Percentiles rank a stretch among this genome's conserved stretches.
phyloP scores from a whole-genome alignment of 53 echinoderm and acorn worm genomes.

The Arbacia lixula region DNA sequence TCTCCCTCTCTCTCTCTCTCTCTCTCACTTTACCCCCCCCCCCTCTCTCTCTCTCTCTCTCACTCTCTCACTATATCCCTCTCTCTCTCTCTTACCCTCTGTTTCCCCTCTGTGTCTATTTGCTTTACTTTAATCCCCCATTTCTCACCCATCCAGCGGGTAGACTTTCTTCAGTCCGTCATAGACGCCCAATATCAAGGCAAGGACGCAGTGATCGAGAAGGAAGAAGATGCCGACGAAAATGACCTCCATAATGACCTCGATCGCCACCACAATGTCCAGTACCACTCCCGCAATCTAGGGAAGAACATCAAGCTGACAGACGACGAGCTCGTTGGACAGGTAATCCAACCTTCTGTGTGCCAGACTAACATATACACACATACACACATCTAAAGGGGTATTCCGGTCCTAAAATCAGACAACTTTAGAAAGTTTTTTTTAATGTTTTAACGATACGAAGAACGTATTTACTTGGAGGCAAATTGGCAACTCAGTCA shows the following conservation, averaged over 20 bases:
- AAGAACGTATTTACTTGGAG: too few relatives aligned
- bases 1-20: not conserved
- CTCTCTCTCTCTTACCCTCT: not conserved
- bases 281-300: not conserved
- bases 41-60: not conserved
- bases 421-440: too few relatives aligned
- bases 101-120: not conserved
- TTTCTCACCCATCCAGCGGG: slow-evolving; percentile 50
- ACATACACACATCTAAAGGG: too few relatives aligned
- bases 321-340: slow-evolving; percentile 43
- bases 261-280: slow-evolving; percentile 40
- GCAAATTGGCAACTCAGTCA: too few relatives aligned
- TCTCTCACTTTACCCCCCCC: not conserved
- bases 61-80: not conserved
- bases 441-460: too few relatives aligned
- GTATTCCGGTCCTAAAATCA: too few relatives aligned
- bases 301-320: slow-evolving; percentile 10
- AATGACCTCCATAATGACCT: slow-evolving; percentile 17
- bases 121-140: not conserved
- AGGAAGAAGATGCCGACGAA: slow-evolving; percentile 21
- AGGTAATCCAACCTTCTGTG: too few relatives aligned
- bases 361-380: too few relatives aligned
- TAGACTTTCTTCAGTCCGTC: slow-evolving; percentile 76
- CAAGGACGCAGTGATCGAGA: not conserved
- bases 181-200: slow-evolving; percentile 52